Evolutionary conservation across 2,888 invertebrate species (phyloP).

Genomic region (Malacosoma neustria): DNA sequence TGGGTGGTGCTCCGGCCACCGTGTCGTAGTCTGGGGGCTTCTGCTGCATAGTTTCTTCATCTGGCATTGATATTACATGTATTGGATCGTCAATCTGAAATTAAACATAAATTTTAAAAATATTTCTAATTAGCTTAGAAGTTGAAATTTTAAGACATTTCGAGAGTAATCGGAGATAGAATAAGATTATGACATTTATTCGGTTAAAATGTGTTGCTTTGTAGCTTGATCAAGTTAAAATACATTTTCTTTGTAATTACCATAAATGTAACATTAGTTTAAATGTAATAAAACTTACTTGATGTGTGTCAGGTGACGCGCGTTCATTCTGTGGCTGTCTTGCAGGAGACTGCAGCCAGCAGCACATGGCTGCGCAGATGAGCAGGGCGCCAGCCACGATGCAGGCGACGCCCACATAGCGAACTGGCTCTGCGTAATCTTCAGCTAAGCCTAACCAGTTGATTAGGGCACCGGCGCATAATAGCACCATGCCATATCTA

Average conservation of each 20-base stretch:
- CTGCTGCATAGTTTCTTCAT: constrained; percentile 74
- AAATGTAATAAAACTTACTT: constrained; percentile 31
- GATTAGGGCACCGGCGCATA: constrained; percentile 82
- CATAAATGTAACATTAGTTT: too few species aligned
- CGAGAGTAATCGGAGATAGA: too few species aligned
- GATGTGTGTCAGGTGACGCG: constrained; percentile 62
- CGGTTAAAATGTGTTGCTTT: too few species aligned
- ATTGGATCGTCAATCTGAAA: constrained; percentile 79
- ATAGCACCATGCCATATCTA: constrained; percentile 82
- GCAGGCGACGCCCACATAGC: constrained; percentile 83
- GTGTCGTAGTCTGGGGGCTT: constrained; percentile 84
- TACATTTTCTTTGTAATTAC: too few species aligned
- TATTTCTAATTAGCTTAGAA: too few species aligned
- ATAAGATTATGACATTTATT: too few species aligned
- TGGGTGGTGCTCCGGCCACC: constrained; percentile 80
- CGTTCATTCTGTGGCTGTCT: constrained; percentile 58
- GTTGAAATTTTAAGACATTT: too few species aligned
- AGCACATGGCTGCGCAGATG: constrained; percentile 83
- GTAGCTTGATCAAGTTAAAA: too few species aligned
- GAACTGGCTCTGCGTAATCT: constrained; percentile 81
- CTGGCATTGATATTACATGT: constrained; percentile 78
- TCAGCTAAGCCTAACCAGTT: constrained; percentile 84
- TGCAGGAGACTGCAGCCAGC: constrained; percentile 78
- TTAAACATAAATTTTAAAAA: too few species aligned
- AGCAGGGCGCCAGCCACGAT: constrained; percentile 83